phyloP scores from a whole-genome alignment of 2,888 invertebrate species.

The Cryptus armator region DNA sequence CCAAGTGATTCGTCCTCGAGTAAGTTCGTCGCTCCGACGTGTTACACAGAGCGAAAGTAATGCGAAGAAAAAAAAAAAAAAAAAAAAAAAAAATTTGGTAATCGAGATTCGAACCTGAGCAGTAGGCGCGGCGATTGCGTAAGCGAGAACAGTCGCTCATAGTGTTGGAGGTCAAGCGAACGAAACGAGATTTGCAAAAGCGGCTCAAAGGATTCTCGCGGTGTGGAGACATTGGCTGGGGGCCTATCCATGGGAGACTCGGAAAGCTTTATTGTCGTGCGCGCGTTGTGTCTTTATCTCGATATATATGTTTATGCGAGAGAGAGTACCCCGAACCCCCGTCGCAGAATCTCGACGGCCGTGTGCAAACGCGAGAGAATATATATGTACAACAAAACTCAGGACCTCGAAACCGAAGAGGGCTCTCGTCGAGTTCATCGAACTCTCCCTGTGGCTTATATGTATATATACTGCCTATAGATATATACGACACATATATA shows the following conservation, averaged over 20 bases:
- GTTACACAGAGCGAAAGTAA: slow-evolving; percentile 11
- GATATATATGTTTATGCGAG: neutral
- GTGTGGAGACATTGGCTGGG: slow-evolving; percentile 28
- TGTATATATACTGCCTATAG: slow-evolving; percentile 21
- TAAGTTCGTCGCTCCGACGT: slow-evolving; percentile 69
- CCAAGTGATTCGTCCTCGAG: slow-evolving; percentile 60
- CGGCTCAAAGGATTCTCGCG: slow-evolving; percentile 28
- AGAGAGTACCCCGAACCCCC: neutral
- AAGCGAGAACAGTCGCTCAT: slow-evolving; percentile 38
- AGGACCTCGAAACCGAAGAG: slow-evolving; percentile 65
- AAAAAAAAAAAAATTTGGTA: slow-evolving; percentile 39
- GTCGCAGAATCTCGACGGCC: slow-evolving; percentile 23
- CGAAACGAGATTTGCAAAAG: slow-evolving; percentile 57
- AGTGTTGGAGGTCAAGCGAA: slow-evolving; percentile 56
- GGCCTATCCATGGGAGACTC: neutral
- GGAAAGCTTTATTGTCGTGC: neutral
- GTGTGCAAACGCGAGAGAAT: slow-evolving; percentile 14
- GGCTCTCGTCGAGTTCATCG: slow-evolving; percentile 58
- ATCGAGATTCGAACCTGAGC: slow-evolving; percentile 57
- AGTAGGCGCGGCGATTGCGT: slow-evolving; percentile 57
- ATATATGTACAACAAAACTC: neutral
- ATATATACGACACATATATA: slow-evolving; percentile 13
- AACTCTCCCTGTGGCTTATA: slow-evolving; percentile 49
- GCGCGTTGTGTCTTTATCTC: neutral
- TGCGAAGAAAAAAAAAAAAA: neutral